Base-by-base conservation (phyloP, 2,888 invertebrate species). In the Anticlea derivata region DNA sequence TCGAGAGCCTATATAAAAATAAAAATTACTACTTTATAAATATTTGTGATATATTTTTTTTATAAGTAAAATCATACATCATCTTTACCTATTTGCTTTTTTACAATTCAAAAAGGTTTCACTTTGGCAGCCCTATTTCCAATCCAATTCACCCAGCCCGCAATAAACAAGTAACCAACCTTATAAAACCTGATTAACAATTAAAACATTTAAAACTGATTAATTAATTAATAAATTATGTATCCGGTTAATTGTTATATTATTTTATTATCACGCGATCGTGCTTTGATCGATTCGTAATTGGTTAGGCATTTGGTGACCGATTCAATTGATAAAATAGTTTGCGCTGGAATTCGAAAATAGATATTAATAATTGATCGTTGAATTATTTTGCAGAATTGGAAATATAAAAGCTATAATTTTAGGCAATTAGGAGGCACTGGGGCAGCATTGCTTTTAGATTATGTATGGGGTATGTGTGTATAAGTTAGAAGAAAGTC, bases 131-230 rank as follows among this genome's bases (percentile, higher is more conserved):
- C 50, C 50, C 50, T 50, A 39, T 20, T 37, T 24, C 40, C 33
- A 33, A 27, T 49, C 35, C 33, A 40, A 24, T 39, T 20, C 13
- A 10, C 30, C 22, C 22, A 20, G 41, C n/a, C 64, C 63, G 64
- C 65, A 64, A 73, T 73, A 76, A 73, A 79, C 80, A 80, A 82
- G 80, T 79, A 79, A 74, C 72, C 57, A 40, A 54, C 58, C 75
- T 82, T 86, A 86, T 84, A 80, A 85, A 83, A 68, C 78, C 77
- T 78, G 83, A 84, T 82, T 83, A 82, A 46, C 50, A 51, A 46
- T 46, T 45, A 82, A 78, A 82, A 46, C 50, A 51, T 40, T 46
- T 45, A 82, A 78, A 80, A 75, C 63, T 80, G 73, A 81, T 83
- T 81, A 79, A 79, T 79, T 74, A 50, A 72, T 73, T 75, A 78